Evolutionary conservation across 2,888 invertebrate species (phyloP).

Genomic region (Meandrusa payeni): DNA sequence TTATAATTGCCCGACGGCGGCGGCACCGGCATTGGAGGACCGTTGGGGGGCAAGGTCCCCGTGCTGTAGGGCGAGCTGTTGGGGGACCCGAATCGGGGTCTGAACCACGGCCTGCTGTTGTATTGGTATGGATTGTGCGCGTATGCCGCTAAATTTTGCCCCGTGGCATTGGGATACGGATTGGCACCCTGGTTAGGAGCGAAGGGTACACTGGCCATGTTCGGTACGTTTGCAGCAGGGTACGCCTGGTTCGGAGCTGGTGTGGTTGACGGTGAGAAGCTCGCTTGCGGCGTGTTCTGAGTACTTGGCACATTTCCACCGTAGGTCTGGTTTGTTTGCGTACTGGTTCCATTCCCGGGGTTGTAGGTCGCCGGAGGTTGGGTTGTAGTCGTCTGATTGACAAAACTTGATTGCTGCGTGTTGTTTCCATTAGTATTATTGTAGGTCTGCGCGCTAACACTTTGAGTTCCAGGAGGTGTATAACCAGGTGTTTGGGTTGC

Average conservation of each 20-base stretch:
- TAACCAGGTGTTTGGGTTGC: constrained; percentile 48
- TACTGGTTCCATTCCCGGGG: constrained; percentile 52
- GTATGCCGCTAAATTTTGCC: constrained; percentile 71
- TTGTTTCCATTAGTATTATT: constrained; percentile 48
- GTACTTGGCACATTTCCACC: constrained; percentile 44
- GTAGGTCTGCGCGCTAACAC: constrained; percentile 50
- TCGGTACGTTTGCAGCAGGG: constrained; percentile 47
- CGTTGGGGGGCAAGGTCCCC: constrained; percentile 49
- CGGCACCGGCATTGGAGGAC: constrained; percentile 61
- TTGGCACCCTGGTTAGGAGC: constrained; percentile 56
- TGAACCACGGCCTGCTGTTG: constrained; percentile 69
- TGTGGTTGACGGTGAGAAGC: constrained; percentile 64
- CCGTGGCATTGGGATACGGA: constrained; percentile 71
- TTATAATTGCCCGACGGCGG: constrained; percentile 66
- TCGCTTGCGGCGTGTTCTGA: constrained; percentile 54
- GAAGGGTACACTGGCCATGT: constrained; percentile 57
- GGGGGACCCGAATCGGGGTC: constrained; percentile 67
- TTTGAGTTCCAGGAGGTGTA: constrained; percentile 46
- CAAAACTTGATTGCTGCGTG: constrained; percentile 44
- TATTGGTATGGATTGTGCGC: constrained; percentile 71
- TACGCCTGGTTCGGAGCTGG: constrained; percentile 64
- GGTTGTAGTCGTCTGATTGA: constrained; percentile 46
- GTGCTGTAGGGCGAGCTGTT: constrained; percentile 65
- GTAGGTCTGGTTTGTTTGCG: constrained; percentile 50
- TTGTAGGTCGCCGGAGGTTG: constrained; percentile 57